Evolutionary conservation across 2,888 invertebrate genomes (phyloP), one percentile per base, ranked within the genome.

Genomic region (Allacma fusca): DNA sequence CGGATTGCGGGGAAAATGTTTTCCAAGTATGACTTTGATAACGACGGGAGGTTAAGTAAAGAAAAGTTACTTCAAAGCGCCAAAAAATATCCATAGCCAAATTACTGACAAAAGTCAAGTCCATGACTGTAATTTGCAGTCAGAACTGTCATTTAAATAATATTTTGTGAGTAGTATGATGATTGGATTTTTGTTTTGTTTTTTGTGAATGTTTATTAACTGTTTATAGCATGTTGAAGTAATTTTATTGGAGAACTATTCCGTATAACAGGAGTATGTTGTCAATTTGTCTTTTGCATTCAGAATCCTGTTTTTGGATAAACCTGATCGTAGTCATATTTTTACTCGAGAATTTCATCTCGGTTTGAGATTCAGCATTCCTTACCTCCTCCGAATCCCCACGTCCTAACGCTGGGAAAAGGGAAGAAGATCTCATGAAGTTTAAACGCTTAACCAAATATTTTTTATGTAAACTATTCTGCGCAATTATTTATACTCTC

Each of bases 161-260:
- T n/a, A n/a, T n/a, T n/a, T n/a, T n/a, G n/a, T n/a, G n/a, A n/a
- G n/a, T n/a, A n/a, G n/a, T n/a, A n/a, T n/a, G n/a, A n/a, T n/a
- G n/a, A n/a, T n/a, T n/a, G 43, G 57, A 29, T 21, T 76, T 24
- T 4, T 4, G 4, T 19, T 57, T 57, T 57, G 4, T 9, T 21
- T 16, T 7, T 7, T 57, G n/a, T n/a, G n/a, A n/a, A n/a, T n/a
- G n/a, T n/a, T 62, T 23, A 2, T 5, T 23, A 24, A 2, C 16
- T 24, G 2, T 24, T 62, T 62, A 64, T 67, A 91, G 86, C 93
- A 93, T 23, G 89, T 91, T 44, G 93, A 93, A 65, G 89, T 93
- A 34, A 90, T 93, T 86, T 89, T 94, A 28, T 88, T 94, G 86
- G 93, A 94, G 86, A 92, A 93, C 86, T 91, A 89, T 85, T 91